Base-by-base conservation (phyloP, 1,140 invertebrate species). In the Oncopeltus fasciatus region DNA sequence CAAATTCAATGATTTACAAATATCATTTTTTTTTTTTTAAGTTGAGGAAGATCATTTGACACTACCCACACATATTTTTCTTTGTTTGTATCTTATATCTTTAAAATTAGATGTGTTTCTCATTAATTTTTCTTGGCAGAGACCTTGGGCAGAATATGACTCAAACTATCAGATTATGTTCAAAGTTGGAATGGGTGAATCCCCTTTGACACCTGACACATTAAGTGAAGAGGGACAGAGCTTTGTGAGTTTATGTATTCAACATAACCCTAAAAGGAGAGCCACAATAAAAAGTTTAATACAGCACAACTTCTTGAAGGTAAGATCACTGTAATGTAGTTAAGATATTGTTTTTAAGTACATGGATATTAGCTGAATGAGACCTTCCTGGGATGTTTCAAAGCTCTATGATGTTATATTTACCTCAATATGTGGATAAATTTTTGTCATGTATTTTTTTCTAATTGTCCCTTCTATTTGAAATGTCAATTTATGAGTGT, bases 121-220 rank as follows among this genome's bases (percentile, higher is more conserved):
- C 21, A 9, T 46, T 46, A 20, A 20, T 46, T 1, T 53, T 28
- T 43, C 18, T 62, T 71, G 69, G 3, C 74, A 88, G 83, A 80
- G 87, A 60, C 90, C 89, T 0, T 93, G 89, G 86, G 80, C 81
- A 57, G 85, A 92, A 71, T 87, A 83, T 69, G 88, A 91, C 75
- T 87, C 85, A 59, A 89, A 91, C 74, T 91, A 88, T 74, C 89
- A 92, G 78, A 92, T 92, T 63, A 92, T 92, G 88, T 93, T 91
- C 73, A 86, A 87, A 78, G 87, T 91, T 66, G 90, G 90, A 27
- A 90, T 88, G 84, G 90, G 90, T 5, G 85, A 87, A 67, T 79
- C 78, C 64, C 89, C 89, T 0, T 74, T 81, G 65, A 74, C 84
- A 20, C 88, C 89, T 8, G 78, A 79, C 49, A 73, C 76, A 49